A percentile compares a stretch with the other conserved stretches of the same genome.
Conservation (phyloP, 1,140 invertebrate genomes). For the Apis laboriosa region DNA sequence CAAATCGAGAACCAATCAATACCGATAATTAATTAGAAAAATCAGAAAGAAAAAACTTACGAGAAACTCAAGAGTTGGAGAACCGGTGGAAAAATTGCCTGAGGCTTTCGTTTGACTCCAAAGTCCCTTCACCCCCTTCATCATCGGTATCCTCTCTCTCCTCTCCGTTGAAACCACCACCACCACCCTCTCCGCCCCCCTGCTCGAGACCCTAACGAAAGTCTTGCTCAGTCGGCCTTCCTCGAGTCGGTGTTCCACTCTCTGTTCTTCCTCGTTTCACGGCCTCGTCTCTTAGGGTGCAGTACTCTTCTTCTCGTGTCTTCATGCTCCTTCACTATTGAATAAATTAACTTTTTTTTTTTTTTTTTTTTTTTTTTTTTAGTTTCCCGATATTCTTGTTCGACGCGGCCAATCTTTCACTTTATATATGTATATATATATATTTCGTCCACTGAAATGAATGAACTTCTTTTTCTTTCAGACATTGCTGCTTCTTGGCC, state of each 20-base stretch:
- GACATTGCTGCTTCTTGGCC: constrained; percentile 11
- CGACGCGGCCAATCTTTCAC: constrained; percentile 12
- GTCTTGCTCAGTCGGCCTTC: constrained; percentile 44
- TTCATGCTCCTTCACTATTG: constrained; percentile 71
- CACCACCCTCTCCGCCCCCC: background rate
- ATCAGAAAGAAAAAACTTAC: constrained; percentile 66
- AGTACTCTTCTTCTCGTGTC: constrained; percentile 53
- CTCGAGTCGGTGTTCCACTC: constrained; percentile 30
- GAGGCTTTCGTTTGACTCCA: constrained; percentile 62
- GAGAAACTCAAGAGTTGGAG: constrained; percentile 64
- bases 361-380: constrained; percentile 35
- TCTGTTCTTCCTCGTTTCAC: constrained; percentile 53
- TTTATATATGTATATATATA: constrained; percentile 42
- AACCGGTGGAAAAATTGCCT: constrained; percentile 65
- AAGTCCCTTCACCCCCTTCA: constrained; percentile 44
- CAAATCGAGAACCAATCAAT: constrained; percentile 73
- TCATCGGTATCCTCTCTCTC: background rate
- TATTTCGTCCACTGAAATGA: constrained; percentile 64
- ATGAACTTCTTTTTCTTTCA: constrained; percentile 64
- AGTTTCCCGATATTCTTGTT: constrained; percentile 72
- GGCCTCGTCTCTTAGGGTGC: constrained; percentile 55
- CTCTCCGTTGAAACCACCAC: background rate
- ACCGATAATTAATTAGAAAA: constrained; percentile 77
- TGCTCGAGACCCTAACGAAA: constrained; percentile 40
- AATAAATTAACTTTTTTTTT: constrained; percentile 75